phyloP scores from a whole-genome alignment of 2,113 vertebrate species.

The Plecturocebus donacophilus region DNA sequence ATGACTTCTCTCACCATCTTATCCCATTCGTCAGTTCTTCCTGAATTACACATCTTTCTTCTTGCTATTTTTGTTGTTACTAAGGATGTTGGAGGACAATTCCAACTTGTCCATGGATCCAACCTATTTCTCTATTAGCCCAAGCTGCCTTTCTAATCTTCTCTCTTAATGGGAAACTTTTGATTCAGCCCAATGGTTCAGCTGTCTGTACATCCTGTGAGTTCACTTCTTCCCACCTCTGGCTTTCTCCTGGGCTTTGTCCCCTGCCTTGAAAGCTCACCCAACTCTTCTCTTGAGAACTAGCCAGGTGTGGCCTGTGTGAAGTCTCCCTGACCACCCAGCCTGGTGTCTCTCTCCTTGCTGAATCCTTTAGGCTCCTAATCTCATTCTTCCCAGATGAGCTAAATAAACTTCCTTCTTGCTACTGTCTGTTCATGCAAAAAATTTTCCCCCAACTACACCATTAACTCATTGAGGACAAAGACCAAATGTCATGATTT shows the following conservation, averaged over 20 bases:
- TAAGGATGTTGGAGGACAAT: background rate
- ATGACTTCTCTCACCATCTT: background rate
- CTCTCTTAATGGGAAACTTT: background rate
- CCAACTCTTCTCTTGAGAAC: background rate
- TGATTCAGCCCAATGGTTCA: background rate
- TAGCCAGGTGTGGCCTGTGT: background rate
- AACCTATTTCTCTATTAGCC: background rate
- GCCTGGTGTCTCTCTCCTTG: background rate
- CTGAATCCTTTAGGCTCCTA: background rate
- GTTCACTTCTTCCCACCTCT: background rate
- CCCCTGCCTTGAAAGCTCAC: background rate
- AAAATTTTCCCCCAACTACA: background rate
- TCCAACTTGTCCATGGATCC: background rate
- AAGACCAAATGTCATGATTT: background rate
- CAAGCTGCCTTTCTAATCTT: background rate
- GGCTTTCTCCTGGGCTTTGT: background rate
- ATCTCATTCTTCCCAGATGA: background rate
- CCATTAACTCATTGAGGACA: background rate
- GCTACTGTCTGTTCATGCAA: background rate
- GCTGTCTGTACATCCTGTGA: background rate
- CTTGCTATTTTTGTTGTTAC: conserved; percentile 14
- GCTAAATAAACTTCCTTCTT: background rate
- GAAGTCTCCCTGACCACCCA: background rate
- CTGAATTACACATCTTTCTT: background rate
- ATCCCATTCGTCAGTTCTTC: background rate